Evolutionary conservation across 2,113 vertebrate genomes (phyloP).

Genomic region (Ictalurus punctatus): DNA sequence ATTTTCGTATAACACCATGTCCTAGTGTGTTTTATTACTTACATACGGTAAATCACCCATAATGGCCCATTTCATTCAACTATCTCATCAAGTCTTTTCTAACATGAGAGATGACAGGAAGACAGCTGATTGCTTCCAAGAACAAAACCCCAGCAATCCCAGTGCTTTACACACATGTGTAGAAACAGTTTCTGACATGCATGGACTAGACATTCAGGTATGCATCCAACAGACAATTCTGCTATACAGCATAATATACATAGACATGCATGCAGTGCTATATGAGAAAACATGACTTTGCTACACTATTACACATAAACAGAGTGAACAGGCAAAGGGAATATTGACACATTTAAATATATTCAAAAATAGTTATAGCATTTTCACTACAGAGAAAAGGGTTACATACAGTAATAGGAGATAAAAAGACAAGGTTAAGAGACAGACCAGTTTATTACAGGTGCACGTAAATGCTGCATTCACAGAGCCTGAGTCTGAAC

Average conservation of each 20-base stretch:
- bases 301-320: slow-evolving; percentile 35
- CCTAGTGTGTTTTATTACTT: not conserved
- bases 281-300: slow-evolving; percentile 29
- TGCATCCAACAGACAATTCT: slow-evolving; percentile 31
- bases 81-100: not conserved
- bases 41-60: not conserved
- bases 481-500: slow-evolving; percentile 49
- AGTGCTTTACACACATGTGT: slow-evolving; percentile 34
- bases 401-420: slow-evolving; percentile 30
- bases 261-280: slow-evolving; percentile 48
- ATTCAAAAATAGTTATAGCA: slow-evolving; percentile 28
- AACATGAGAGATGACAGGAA: slow-evolving; percentile 5
- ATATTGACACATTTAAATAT: slow-evolving; percentile 29
- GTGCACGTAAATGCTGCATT: slow-evolving; percentile 37
- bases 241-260: slow-evolving; percentile 36
- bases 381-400: slow-evolving; percentile 30
- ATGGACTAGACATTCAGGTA: slow-evolving; percentile 40
- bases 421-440: slow-evolving; percentile 29
- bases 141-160: not conserved
- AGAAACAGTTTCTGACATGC: slow-evolving; percentile 44
- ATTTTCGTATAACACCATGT: not conserved
- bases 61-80: not conserved
- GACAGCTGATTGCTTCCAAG: slow-evolving; percentile 10
- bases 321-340: slow-evolving; percentile 25
- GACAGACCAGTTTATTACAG: slow-evolving; percentile 36